A percentile compares a stretch with the other conserved stretches of the same genome.
phyloP scores from a whole-genome alignment of 2,888 invertebrate species.

The Orchesella flavescens region DNA sequence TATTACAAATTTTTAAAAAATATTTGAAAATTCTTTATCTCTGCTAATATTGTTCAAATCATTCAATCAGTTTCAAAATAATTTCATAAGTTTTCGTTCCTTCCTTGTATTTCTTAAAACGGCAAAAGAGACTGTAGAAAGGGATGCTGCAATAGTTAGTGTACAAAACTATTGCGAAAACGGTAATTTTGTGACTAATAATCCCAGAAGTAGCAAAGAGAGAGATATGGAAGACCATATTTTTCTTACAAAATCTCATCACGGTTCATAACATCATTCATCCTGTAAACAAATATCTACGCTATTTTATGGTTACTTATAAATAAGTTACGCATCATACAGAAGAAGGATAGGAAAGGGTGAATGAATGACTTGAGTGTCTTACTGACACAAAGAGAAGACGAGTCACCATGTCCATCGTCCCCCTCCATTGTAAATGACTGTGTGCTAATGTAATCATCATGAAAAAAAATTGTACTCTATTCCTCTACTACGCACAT shows the following conservation, averaged over 20 bases:
- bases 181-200: slow-evolving; percentile 45
- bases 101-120: too few species aligned
- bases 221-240: slow-evolving; percentile 2
- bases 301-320: slow-evolving; percentile 33
- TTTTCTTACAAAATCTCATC: slow-evolving; percentile 21
- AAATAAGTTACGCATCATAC: slow-evolving; percentile 9
- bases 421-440: slow-evolving; percentile 7
- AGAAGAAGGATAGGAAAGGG: too few species aligned
- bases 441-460: slow-evolving; percentile 12
- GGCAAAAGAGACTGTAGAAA: too few species aligned
- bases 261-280: slow-evolving; percentile 45
- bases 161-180: slow-evolving; percentile 29
- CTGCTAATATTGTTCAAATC: too few species aligned
- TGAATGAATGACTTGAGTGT: not conserved
- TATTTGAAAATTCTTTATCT: too few species aligned
- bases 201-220: slow-evolving; percentile 9
- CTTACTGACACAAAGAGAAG: slow-evolving; percentile 35
- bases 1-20: too few species aligned
- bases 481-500: not conserved
- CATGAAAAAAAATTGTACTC: slow-evolving; percentile 14
- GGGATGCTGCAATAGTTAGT: not conserved
- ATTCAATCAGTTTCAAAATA: not conserved
- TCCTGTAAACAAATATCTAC: slow-evolving; percentile 43
- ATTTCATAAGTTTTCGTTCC: not conserved
- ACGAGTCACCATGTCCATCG: slow-evolving; percentile 17